phyloP scores from a whole-genome alignment of 2,113 vertebrate genomes.

The Ammodramus savannarum region DNA sequence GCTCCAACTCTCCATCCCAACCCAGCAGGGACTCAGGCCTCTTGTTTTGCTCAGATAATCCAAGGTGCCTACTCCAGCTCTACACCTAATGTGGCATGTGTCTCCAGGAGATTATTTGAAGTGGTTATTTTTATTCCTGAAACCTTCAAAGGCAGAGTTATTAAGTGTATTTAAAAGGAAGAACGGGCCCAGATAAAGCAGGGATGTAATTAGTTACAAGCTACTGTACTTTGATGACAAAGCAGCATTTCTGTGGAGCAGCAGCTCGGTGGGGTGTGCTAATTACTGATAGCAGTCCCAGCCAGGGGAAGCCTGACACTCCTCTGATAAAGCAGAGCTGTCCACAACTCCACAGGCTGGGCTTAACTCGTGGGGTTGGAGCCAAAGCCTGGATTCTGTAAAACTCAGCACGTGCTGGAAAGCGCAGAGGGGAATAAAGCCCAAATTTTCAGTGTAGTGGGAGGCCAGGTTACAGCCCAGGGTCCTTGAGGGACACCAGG shows the following conservation, averaged over 20 bases:
- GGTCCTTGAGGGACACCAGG: neutral
- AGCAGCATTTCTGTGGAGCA: neutral
- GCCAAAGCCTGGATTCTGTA: neutral
- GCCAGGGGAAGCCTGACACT: conserved; percentile 36
- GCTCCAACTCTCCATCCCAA: neutral
- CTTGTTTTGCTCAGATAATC: conserved; percentile 19
- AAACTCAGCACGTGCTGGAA: fast-evolving
- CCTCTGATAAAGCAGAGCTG: conserved; percentile 47
- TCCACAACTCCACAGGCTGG: neutral
- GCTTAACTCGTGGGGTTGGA: neutral
- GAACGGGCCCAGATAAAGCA: conserved; percentile 44
- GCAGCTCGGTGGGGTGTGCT: conserved; percentile 40
- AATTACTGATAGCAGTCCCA: conserved; percentile 48
- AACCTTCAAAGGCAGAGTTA: conserved; percentile 47
- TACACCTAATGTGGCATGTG: neutral
- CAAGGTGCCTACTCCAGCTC: conserved; percentile 37
- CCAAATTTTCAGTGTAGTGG: neutral
- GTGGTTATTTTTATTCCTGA: conserved; percentile 54
- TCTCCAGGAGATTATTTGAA: conserved; percentile 53
- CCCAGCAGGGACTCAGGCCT: neutral
- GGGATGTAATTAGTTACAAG: conserved; percentile 68
- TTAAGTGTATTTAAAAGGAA: conserved; percentile 63
- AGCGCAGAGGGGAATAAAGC: neutral
- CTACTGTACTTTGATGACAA: conserved; percentile 62
- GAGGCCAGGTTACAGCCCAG: neutral